A percentile compares a stretch with the other conserved stretches of the same genome.
Evolutionary conservation across 2,888 invertebrate species (phyloP).

Genomic region (Idaea biselata): DNA sequence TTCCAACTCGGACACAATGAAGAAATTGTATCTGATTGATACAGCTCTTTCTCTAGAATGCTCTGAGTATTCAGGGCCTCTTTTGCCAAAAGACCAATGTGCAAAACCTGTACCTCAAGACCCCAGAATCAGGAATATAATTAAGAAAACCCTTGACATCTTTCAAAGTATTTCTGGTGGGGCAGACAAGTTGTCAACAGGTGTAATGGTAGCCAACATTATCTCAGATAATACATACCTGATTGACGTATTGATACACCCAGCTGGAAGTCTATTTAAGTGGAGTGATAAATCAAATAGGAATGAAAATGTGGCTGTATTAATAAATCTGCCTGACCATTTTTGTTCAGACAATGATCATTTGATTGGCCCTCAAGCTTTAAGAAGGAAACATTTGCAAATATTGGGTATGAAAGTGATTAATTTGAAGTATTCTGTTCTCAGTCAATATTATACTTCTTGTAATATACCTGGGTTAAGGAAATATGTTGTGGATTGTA

Average conservation of each 20-base stretch:
- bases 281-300: constrained; percentile 65
- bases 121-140: constrained; percentile 71
- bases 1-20: constrained; percentile 59
- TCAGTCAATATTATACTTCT: constrained; percentile 71
- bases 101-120: constrained; percentile 77
- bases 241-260: constrained; percentile 82
- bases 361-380: constrained; percentile 82
- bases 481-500: constrained; percentile 73
- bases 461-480: constrained; percentile 69
- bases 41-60: constrained; percentile 83
- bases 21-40: constrained; percentile 83
- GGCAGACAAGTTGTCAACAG: constrained; percentile 66
- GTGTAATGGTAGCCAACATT: constrained; percentile 76
- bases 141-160: constrained; percentile 65
- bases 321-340: constrained; percentile 84
- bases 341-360: constrained; percentile 79
- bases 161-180: constrained; percentile 70
- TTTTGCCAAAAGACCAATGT: constrained; percentile 77
- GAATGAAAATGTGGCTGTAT: constrained; percentile 76
- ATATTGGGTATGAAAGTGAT: constrained; percentile 83
- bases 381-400: constrained; percentile 83
- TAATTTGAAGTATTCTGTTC: constrained; percentile 75
- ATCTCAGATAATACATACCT: constrained; percentile 81
- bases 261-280: constrained; percentile 63
- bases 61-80: constrained; percentile 77